Percentiles rank a stretch among this genome's conserved stretches.
These are phyloP conservation scores for Agrotis ipsilon DNA, from an alignment of 2,888 invertebrate species.

Conservation along the genomic window DNA sequence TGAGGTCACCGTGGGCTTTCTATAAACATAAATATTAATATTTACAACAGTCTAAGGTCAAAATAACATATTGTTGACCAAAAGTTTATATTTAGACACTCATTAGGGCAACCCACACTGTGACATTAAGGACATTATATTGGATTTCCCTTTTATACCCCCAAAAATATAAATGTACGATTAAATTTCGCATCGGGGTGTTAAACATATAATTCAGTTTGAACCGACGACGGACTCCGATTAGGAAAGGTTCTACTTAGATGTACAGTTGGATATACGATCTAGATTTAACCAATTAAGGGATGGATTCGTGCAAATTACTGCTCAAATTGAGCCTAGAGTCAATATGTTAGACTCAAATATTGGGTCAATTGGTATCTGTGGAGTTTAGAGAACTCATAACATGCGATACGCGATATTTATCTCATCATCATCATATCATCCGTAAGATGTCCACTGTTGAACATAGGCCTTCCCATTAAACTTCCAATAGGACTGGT, in stretches of 20 bases:
- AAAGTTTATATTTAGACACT: neutral
- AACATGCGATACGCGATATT: neutral
- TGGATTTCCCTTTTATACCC: neutral
- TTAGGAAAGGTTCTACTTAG: conserved; percentile 27
- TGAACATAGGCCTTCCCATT: too few relatives aligned
- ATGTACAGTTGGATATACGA: conserved; percentile 20
- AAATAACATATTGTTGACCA: neutral
- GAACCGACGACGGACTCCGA: neutral
- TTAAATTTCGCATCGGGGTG: neutral
- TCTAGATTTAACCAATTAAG: conserved; percentile 52
- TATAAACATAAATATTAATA: neutral
- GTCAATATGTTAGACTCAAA: conserved; percentile 24
- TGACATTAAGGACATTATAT: neutral
- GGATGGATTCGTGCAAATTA: conserved; percentile 40
- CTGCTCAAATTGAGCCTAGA: conserved; percentile 36
- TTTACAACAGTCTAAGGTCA: neutral
- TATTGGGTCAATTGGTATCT: conserved; percentile 6
- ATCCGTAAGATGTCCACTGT: too few relatives aligned
- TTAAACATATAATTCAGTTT: conserved; percentile 14
- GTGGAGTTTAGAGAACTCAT: neutral
- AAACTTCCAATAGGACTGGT: too few relatives aligned
- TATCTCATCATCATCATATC: too few relatives aligned
- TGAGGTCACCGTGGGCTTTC: neutral
- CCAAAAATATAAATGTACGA: conserved; percentile 2
- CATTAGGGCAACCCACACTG: neutral